These are phyloP conservation scores for Pollenia amentaria DNA, from an alignment of 2,888 invertebrate genomes.

Conservation along the genomic window DNA sequence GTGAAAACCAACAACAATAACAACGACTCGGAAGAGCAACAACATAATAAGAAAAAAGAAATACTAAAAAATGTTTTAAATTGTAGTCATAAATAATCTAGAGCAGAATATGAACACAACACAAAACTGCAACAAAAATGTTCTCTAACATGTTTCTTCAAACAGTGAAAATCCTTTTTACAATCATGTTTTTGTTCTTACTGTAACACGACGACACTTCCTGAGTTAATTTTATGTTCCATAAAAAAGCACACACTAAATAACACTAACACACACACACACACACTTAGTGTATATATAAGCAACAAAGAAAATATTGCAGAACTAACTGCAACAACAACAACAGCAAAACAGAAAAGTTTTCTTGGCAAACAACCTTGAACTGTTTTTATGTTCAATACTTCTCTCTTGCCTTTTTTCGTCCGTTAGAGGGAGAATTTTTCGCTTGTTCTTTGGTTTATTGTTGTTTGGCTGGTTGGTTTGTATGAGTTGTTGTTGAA, in stretches of 20 bases:
- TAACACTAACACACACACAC: conserved; percentile 26
- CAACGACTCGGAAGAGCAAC: conserved; percentile 8
- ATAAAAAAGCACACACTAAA: not conserved
- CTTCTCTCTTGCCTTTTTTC: not conserved
- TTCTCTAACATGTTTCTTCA: conserved; percentile 48
- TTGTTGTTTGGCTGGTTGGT: conserved; percentile 1
- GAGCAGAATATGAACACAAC: conserved; percentile 50
- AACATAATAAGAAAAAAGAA: conserved; percentile 1
- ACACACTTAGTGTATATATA: not conserved
- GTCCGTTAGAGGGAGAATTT: not conserved
- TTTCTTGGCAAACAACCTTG: conserved; percentile 72
- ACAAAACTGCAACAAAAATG: conserved; percentile 54
- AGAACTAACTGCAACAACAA: conserved; percentile 11
- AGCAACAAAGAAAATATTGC: conserved; percentile 23
- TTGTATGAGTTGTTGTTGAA: conserved; percentile 1
- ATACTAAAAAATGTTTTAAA: conserved; percentile 36
- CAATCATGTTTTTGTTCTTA: conserved; percentile 49
- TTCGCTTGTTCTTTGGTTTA: not conserved
- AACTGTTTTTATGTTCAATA: conserved; percentile 65
- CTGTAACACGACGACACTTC: conserved; percentile 63
- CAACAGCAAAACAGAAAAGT: conserved; percentile 7
- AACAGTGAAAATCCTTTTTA: conserved; percentile 69
- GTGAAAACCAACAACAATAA: conserved; percentile 1
- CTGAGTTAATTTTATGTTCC: conserved; percentile 65
- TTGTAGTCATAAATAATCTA: conserved; percentile 68